These are phyloP conservation scores for Pemphigus obesinymphae DNA, from an alignment of 1,140 invertebrate genomes.

Conservation along the genomic window DNA sequence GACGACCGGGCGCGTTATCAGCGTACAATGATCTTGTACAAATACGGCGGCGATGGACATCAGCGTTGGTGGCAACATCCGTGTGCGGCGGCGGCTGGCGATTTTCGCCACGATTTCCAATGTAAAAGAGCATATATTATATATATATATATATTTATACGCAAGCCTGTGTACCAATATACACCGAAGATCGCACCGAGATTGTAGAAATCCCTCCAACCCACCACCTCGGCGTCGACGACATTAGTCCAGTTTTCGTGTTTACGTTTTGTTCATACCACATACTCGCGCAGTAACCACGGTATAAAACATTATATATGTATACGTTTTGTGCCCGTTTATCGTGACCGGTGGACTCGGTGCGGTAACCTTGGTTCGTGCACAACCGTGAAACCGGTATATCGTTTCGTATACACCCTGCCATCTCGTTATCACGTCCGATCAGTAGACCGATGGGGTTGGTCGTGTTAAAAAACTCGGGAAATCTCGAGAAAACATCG, in stretches of 20 bases:
- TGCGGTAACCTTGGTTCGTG: conserved; percentile 19
- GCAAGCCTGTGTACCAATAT: background rate
- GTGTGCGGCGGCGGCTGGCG: background rate
- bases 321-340: background rate
- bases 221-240: background rate
- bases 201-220: background rate
- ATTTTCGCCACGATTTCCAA: background rate
- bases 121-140: background rate
- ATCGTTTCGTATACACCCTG: background rate
- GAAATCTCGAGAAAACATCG: too few species aligned
- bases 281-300: background rate
- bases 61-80: background rate
- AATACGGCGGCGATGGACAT: background rate
- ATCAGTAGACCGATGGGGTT: background rate
- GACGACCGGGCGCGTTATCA: background rate
- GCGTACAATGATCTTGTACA: background rate
- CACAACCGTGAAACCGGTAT: conserved; percentile 15
- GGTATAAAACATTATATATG: background rate
- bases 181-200: background rate
- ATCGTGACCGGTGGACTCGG: background rate
- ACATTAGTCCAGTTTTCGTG: background rate
- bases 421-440: background rate
- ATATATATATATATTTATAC: background rate
- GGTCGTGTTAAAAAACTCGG: too few species aligned
- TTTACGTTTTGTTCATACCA: background rate